Conservation (phyloP, 2,888 invertebrate species). For the Pachymerium ferrugineum region DNA sequence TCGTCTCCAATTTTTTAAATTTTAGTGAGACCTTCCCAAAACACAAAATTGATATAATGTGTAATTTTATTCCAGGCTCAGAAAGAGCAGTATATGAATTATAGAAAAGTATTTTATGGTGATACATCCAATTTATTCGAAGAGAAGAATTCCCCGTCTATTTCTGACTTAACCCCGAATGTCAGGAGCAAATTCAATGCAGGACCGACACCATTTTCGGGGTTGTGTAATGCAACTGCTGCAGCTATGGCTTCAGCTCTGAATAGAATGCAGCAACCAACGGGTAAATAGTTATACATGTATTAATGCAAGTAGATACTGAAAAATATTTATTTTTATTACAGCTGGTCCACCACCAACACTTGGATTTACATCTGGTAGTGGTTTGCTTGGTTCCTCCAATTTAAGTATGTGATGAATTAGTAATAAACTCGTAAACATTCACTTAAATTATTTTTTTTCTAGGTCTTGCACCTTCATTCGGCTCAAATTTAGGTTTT, state of each 20-base stretch:
- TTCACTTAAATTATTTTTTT: neutral
- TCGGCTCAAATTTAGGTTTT: neutral
- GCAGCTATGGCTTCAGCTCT: conserved; percentile 34
- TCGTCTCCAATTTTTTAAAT: no score
- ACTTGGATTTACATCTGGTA: neutral
- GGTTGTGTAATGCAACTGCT: conserved; percentile 28
- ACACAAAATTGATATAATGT: no score
- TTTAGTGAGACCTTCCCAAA: no score
- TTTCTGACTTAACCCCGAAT: neutral
- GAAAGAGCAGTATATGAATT: conserved; percentile 76
- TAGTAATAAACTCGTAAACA: neutral
- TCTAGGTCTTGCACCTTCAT: neutral
- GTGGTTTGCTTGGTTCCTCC: neutral
- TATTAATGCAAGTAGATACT: neutral
- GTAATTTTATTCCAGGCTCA: conserved; percentile 49
- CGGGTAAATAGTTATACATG: conserved; percentile 30
- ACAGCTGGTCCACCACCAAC: neutral
- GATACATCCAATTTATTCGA: conserved; percentile 74
- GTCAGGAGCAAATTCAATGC: neutral
- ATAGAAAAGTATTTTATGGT: conserved; percentile 68
- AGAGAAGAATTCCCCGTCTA: neutral
- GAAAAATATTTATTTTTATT: neutral
- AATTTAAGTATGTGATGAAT: neutral
- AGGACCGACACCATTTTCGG: conserved; percentile 35
- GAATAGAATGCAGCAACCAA: conserved; percentile 34